A percentile compares a stretch with the other conserved stretches of the same genome.
Evolutionary conservation across 1,140 invertebrate genomes (phyloP).

Genomic region (Eumeta japonica): DNA sequence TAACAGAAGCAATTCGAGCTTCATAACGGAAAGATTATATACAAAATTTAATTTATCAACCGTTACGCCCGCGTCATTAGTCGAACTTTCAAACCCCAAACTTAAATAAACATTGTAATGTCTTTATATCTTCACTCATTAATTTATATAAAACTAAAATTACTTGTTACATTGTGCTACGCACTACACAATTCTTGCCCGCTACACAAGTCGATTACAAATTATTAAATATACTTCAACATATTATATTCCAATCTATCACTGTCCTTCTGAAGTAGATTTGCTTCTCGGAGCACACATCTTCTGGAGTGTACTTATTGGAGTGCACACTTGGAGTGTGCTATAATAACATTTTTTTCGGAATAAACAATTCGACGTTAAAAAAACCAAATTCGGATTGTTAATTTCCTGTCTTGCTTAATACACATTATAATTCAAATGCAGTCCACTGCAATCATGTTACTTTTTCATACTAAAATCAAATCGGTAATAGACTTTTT

Average conservation of each 20-base stretch:
- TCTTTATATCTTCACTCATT: neutral
- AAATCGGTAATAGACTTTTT: too few relatives aligned
- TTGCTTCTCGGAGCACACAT: slow-evolving; percentile 10
- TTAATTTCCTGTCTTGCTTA: too few relatives aligned
- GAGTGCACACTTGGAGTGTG: too few relatives aligned
- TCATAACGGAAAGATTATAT: slow-evolving; percentile 7
- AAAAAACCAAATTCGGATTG: slow-evolving; percentile 8
- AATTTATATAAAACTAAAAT: neutral
- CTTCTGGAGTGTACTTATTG: slow-evolving; percentile 11
- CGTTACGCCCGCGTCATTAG: neutral
- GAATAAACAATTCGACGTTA: slow-evolving; percentile 9
- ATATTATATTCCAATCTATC: slow-evolving; percentile 6
- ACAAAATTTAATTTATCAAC: slow-evolving; percentile 2
- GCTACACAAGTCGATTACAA: neutral
- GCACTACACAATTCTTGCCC: slow-evolving; percentile 7
- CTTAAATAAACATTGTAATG: slow-evolving; percentile 5
- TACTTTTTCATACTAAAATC: too few relatives aligned
- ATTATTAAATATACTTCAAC: slow-evolving; percentile 3
- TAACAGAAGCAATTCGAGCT: slow-evolving; percentile 8
- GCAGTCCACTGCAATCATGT: too few relatives aligned
- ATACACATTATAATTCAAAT: too few relatives aligned
- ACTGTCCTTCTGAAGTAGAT: slow-evolving; percentile 4
- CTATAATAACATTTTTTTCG: too few relatives aligned
- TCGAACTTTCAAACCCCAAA: slow-evolving; percentile 5
- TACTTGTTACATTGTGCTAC: slow-evolving; percentile 5